Percentiles rank a stretch among this genome's conserved stretches.
Conservation (phyloP, 1,140 invertebrate genomes). For the Nasonia vitripennis region DNA sequence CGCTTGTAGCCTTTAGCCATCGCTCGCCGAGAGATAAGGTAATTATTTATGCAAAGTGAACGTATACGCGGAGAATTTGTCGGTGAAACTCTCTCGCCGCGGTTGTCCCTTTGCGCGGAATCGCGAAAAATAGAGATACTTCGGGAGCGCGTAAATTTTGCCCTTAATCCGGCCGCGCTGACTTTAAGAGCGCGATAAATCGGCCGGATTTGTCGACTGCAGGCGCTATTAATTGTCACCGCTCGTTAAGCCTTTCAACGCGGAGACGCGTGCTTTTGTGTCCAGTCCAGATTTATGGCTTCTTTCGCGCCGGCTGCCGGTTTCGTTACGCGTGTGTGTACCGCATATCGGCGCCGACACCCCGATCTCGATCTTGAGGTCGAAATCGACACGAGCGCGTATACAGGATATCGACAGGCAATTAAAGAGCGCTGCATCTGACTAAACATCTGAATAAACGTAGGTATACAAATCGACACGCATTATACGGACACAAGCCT, state of each 20-base stretch:
- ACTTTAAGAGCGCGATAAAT: constrained; percentile 14
- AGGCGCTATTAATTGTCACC: too few species aligned
- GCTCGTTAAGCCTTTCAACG: not conserved
- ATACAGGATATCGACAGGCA: not conserved
- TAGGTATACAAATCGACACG: not conserved
- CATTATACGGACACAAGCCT: not conserved
- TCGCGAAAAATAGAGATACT: constrained; percentile 20
- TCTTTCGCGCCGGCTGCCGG: too few species aligned
- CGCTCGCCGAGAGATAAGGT: not conserved
- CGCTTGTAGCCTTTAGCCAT: not conserved
- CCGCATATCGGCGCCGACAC: too few species aligned
- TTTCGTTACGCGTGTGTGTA: too few species aligned
- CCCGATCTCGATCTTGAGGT: not conserved
- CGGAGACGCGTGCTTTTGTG: not conserved
- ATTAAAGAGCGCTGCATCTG: not conserved
- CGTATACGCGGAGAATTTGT: constrained; percentile 31
- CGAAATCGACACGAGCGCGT: not conserved
- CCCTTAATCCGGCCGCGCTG: not conserved
- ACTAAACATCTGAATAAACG: not conserved
- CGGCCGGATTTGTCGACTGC: too few species aligned
- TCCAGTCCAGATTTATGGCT: too few species aligned
- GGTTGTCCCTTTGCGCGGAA: not conserved
- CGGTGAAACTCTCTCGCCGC: not conserved
- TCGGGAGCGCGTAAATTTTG: too few species aligned
- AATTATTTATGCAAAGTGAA: constrained; percentile 39